Conservation (phyloP, 2,888 invertebrate genomes). For the Enchytraeus crypticus region DNA sequence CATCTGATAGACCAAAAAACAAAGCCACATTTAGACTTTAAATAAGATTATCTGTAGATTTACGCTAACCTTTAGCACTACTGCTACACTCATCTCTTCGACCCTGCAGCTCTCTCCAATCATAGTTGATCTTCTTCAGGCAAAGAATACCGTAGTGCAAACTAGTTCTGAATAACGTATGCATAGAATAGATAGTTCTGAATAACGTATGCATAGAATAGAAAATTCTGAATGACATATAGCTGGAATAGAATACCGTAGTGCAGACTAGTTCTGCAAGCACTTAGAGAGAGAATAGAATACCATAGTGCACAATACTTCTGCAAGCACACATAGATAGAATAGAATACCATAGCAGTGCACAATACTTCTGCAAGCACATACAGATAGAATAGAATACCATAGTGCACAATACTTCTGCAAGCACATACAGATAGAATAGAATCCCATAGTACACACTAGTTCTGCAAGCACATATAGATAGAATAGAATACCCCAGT, state of each 20-base stretch:
- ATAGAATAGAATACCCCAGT: too few relatives aligned
- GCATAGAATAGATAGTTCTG: neutral
- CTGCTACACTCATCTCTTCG: conserved; percentile 75
- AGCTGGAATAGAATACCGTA: neutral
- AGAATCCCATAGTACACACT: neutral
- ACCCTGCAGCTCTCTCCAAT: conserved; percentile 77
- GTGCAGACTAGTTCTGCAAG: neutral
- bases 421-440: neutral
- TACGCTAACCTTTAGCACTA: conserved; percentile 52
- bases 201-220: neutral
- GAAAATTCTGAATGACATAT: neutral
- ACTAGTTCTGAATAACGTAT: conserved; percentile 65
- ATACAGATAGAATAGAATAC: conserved; percentile 83
- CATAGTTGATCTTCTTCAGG: conserved; percentile 92
- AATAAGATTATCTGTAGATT: too few relatives aligned
- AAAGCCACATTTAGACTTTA: too few relatives aligned
- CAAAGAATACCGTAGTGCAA: conserved; percentile 95
- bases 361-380: too few relatives aligned
- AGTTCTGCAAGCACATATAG: neutral
- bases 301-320: too few relatives aligned
- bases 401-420: conserved; percentile 94
- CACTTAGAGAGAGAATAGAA: too few relatives aligned
- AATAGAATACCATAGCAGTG: too few relatives aligned
- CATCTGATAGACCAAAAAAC: too few relatives aligned
- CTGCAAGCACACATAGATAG: too few relatives aligned